A percentile compares a stretch with the other conserved stretches of the same genome.
These are phyloP conservation scores for Catocala fraxini DNA, from an alignment of 2,888 invertebrate genomes.

Conservation along the genomic window DNA sequence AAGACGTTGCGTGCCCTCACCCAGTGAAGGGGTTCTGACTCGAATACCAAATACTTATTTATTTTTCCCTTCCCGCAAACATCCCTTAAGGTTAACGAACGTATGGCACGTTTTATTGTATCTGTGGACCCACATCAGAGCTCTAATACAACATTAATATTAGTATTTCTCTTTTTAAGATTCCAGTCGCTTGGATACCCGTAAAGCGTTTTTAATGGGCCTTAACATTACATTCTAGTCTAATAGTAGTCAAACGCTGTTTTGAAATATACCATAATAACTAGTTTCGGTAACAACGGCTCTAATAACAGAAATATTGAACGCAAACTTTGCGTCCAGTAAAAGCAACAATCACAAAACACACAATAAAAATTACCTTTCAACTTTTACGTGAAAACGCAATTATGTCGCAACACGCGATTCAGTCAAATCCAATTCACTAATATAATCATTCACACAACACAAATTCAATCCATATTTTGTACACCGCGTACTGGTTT, in stretches of 20 bases:
- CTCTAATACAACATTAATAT: not conserved
- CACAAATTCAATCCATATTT: slow-evolving; percentile 55
- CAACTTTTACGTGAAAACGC: slow-evolving; percentile 52
- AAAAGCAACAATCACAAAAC: slow-evolving; percentile 18
- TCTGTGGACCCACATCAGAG: not conserved
- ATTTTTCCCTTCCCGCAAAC: slow-evolving; percentile 29
- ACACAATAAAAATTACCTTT: slow-evolving; percentile 51
- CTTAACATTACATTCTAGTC: not conserved
- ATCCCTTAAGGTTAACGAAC: slow-evolving; percentile 32
- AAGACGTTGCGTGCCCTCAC: slow-evolving; percentile 28
- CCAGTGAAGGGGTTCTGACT: slow-evolving; percentile 42
- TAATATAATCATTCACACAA: slow-evolving; percentile 57
- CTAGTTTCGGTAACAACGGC: slow-evolving; percentile 1
- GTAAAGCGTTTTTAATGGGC: too few species aligned
- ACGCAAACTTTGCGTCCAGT: slow-evolving; percentile 8
- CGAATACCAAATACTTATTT: slow-evolving; percentile 32
- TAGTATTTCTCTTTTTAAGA: too few species aligned
- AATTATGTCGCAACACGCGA: slow-evolving; percentile 56
- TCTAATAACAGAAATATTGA: slow-evolving; percentile 14
- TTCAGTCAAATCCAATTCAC: slow-evolving; percentile 58
- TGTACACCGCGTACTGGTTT: slow-evolving; percentile 36
- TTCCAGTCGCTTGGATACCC: too few species aligned
- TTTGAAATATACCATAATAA: slow-evolving; percentile 7
- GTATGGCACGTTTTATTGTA: slow-evolving; percentile 24
- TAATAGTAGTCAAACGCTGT: slow-evolving; percentile 10